Evolutionary conservation across 2,797 vertebrate species (phyloP).

Genomic region (Carduelis carduelis): DNA sequence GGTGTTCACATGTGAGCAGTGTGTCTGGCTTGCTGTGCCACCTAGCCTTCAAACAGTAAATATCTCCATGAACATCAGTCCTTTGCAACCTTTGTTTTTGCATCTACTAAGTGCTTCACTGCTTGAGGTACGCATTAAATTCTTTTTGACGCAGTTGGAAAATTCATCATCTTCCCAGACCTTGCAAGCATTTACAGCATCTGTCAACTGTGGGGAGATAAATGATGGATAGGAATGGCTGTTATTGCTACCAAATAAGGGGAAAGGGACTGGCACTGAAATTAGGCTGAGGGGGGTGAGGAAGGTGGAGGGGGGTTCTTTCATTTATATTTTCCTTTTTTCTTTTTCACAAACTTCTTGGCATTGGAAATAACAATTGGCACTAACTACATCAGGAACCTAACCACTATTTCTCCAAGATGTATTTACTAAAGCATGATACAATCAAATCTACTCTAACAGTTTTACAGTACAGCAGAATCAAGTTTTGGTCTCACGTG

Average conservation of each 20-base stretch:
- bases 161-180: neutral
- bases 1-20: neutral
- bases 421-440: neutral
- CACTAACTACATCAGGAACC: neutral
- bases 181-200: neutral
- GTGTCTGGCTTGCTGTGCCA: neutral
- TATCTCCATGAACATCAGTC: neutral
- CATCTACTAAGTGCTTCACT: neutral
- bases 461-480: neutral
- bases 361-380: neutral
- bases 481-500: neutral
- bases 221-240: neutral
- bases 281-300: accelerated
- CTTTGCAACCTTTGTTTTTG: neutral
- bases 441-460: neutral
- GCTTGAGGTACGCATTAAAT: neutral
- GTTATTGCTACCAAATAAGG: neutral
- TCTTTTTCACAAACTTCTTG: neutral
- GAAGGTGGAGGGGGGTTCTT: neutral
- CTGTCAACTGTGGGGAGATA: neutral
- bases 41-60: neutral
- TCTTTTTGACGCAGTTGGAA: neutral
- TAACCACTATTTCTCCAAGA: neutral
- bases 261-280: neutral
- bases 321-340: neutral